Conservation (phyloP, 1,140 invertebrate genomes). For the Polyergus mexicanus region DNA sequence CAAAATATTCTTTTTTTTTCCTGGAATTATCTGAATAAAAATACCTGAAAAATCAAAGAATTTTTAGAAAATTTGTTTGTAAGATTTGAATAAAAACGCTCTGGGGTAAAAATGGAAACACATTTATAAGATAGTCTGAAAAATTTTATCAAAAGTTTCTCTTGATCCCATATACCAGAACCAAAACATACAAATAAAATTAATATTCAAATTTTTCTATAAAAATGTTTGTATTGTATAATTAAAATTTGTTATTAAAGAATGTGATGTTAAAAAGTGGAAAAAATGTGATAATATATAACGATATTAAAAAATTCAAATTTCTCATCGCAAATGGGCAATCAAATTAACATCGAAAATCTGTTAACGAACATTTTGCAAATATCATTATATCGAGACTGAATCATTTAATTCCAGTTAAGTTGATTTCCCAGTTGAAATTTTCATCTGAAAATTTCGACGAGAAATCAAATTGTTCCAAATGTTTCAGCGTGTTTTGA, state of each 20-base stretch:
- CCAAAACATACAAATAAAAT: neutral
- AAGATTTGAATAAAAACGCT: too few relatives aligned
- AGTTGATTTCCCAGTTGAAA: slow-evolving; percentile 32
- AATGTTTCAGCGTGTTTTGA: neutral
- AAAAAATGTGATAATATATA: neutral
- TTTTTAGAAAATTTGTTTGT: too few relatives aligned
- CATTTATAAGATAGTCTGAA: neutral
- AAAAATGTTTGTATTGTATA: neutral
- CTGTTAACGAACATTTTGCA: slow-evolving; percentile 31
- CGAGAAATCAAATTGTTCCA: slow-evolving; percentile 12
- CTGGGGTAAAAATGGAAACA: neutral
- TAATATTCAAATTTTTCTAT: neutral
- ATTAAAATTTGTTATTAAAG: neutral
- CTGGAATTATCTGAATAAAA: too few relatives aligned
- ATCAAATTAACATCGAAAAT: slow-evolving; percentile 19
- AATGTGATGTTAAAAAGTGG: neutral
- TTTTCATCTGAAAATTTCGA: slow-evolving; percentile 29
- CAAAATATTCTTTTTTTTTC: too few relatives aligned
- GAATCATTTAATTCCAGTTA: slow-evolving; percentile 28
- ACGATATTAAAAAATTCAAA: neutral
- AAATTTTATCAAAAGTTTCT: slow-evolving; percentile 3
- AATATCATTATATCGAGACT: slow-evolving; percentile 10
- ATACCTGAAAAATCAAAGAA: too few relatives aligned
- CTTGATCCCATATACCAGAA: neutral
- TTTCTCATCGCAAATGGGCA: neutral